Evolutionary conservation across 1,140 invertebrate genomes (phyloP).

Genomic region (Eufriesea mexicana): DNA sequence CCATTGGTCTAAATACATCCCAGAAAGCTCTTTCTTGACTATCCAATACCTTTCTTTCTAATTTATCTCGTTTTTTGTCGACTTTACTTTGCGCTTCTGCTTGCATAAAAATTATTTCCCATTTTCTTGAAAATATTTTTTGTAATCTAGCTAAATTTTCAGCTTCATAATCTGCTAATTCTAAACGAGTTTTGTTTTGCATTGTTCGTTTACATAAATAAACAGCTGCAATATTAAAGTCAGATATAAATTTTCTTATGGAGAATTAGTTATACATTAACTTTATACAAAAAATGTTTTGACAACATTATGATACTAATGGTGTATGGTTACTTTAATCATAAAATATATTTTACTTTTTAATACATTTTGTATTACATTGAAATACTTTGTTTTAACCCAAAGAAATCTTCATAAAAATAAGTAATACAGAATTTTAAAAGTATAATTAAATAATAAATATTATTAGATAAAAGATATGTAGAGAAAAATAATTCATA

Average conservation of each 20-base stretch:
- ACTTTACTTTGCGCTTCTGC: slow-evolving; percentile 94
- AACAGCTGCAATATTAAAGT: slow-evolving; percentile 88
- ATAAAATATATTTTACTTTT: too few species aligned
- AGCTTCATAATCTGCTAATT: slow-evolving; percentile 98
- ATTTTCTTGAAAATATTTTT: slow-evolving; percentile 99
- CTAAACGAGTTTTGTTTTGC: slow-evolving; percentile 99
- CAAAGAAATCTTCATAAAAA: too few species aligned
- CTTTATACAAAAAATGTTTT: not conserved
- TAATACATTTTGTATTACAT: too few species aligned
- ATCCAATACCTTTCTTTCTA: slow-evolving; percentile 98
- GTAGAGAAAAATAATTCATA: too few species aligned
- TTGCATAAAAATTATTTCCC: slow-evolving; percentile 99
- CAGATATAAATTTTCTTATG: not conserved
- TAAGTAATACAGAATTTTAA: too few species aligned
- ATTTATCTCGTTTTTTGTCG: slow-evolving; percentile 98
- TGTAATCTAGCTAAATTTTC: slow-evolving; percentile 98
- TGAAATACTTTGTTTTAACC: too few species aligned
- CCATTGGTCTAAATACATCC: slow-evolving; percentile 99
- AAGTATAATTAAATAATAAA: too few species aligned
- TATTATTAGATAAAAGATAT: too few species aligned
- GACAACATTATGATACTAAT: not conserved
- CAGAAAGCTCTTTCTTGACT: slow-evolving; percentile 99
- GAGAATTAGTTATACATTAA: not conserved
- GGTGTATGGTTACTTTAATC: too few species aligned
- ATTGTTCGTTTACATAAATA: slow-evolving; percentile 99